Base-by-base conservation (phyloP, 1,140 invertebrate genomes). In the Atta colombica region DNA sequence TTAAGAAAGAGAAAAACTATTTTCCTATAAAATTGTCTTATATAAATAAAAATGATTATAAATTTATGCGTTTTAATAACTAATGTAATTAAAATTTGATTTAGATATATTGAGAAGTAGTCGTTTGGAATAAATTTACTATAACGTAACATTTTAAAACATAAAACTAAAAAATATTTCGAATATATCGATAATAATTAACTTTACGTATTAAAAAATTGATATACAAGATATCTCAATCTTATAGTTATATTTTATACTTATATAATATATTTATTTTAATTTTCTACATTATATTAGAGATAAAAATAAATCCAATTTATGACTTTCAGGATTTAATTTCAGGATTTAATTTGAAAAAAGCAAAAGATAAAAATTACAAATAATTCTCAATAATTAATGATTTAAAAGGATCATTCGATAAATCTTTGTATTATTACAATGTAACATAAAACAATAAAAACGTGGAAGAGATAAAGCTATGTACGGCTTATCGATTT, bases 401-500 rank as follows among this genome's bases (percentile, higher is more conserved):
- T 25, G 7, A 74, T 5, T 18, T 74, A 18, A 61, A 58, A 35
- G 3, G 10, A 82, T 35, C 4, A 18, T 28, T 61, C 65, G 25
- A 49, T 65, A 49, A 78, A 65, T 49, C 39, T 78, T 21, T 35
- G n/a, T 28, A 14, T 55, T 45, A 12, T 55, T 81, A 81, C 58
- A 35, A 68, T 31, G 49, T 71, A 71, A 69, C 21, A n/a, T 58
- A n/a, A 21, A 66, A 49, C 21, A 55, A 53, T 39, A 8, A 71
- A 71, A 45, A 80, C 18, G 16, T 39, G 14, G 21, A 58, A 58
- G 14, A 45, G 35, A 51, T 81, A 69, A 81, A 69, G 65, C 58
- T 71, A 51, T 35, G 49, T 81, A 78, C 6, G 55, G 31, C 16
- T 81, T 81, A 81, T 81, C 51, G 65, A 81, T 81, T 81, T 39